Evolutionary conservation across 1,140 invertebrate species (phyloP).

Genomic region (Capitella teleta): DNA sequence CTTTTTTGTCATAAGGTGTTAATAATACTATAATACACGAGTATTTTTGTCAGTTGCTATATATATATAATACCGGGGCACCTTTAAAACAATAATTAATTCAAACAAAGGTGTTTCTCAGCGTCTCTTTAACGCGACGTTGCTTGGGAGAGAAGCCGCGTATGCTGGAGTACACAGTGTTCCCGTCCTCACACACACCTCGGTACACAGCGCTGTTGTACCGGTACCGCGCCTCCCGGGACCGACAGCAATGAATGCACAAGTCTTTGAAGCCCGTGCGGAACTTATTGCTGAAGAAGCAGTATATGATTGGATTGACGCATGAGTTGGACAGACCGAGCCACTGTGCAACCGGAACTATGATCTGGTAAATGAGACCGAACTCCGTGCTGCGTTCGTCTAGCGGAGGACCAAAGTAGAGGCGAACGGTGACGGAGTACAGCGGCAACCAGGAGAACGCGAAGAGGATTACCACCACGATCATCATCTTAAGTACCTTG

Average conservation of each 20-base stretch:
- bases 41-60: too few relatives aligned
- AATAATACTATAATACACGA: too few relatives aligned
- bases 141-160: too few relatives aligned
- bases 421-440: constrained; percentile 49
- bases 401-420: constrained; percentile 17
- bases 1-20: too few relatives aligned
- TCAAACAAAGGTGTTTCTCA: too few relatives aligned
- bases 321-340: constrained; percentile 89
- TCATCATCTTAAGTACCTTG: constrained; percentile 85
- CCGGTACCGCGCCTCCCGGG: neutral
- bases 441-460: constrained; percentile 88
- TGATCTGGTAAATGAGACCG: constrained; percentile 50
- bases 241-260: constrained; percentile 7
- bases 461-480: constrained; percentile 87
- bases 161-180: neutral
- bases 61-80: too few relatives aligned
- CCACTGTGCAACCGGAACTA: constrained; percentile 87
- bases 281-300: constrained; percentile 94
- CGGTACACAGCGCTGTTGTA: neutral
- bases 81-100: too few relatives aligned
- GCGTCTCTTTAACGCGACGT: too few relatives aligned
- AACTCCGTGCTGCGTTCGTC: neutral
- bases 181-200: too few relatives aligned
- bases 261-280: constrained; percentile 60
- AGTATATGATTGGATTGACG: constrained; percentile 95